A percentile compares a stretch with the other conserved stretches of the same genome.
These are phyloP conservation scores for Gopherus flavomarginatus DNA, from an alignment of 2,113 vertebrate species.

Conservation along the genomic window DNA sequence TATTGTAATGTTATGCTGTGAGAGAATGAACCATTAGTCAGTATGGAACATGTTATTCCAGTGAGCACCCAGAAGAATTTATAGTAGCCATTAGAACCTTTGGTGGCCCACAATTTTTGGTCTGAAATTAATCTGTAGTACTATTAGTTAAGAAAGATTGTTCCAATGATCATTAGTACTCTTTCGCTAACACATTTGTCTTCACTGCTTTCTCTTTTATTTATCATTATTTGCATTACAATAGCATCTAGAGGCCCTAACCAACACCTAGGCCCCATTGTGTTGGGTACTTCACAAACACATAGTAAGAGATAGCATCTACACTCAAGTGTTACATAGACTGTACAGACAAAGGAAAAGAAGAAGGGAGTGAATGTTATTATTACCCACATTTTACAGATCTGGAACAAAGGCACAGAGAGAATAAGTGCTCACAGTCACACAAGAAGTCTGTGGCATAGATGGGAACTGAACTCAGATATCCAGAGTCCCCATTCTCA, in stretches of 20 bases:
- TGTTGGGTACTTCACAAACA: background rate
- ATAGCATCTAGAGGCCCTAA: background rate
- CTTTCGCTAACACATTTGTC: background rate
- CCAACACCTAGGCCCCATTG: background rate
- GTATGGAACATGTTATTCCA: background rate
- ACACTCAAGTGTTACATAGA: constrained; percentile 1
- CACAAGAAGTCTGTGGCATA: constrained; percentile 37
- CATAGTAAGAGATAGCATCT: background rate
- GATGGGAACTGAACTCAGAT: constrained; percentile 39
- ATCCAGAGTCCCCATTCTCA: constrained; percentile 51
- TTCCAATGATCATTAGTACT: background rate
- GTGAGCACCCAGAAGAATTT: background rate
- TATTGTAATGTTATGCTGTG: background rate
- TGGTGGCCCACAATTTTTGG: background rate
- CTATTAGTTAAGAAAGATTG: background rate
- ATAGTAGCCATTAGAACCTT: background rate
- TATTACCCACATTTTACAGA: constrained; percentile 40
- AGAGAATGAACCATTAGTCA: constrained; percentile 21
- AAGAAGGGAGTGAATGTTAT: constrained; percentile 18
- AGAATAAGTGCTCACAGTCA: constrained; percentile 50
- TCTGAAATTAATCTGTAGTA: background rate
- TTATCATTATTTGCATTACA: background rate
- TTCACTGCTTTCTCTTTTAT: background rate
- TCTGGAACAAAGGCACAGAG: background rate
- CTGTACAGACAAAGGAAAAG: background rate